Conservation (phyloP, 2,113 vertebrate genomes). For the Lucifuga dentata region DNA sequence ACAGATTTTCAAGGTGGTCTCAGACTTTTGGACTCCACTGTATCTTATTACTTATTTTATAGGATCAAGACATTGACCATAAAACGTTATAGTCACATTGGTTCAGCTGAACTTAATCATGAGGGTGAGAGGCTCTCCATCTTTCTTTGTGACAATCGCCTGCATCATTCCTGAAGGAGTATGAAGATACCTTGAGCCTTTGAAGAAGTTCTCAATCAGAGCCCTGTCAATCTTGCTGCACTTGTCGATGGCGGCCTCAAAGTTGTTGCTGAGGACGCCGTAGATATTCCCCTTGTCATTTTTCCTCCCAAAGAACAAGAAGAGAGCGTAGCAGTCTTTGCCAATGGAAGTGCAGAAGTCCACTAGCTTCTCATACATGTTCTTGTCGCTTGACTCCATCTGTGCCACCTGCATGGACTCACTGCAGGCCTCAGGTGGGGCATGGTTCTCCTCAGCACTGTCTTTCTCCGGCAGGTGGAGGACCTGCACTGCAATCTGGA, state of each 20-base stretch:
- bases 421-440: background rate
- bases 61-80: background rate
- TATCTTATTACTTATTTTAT: background rate
- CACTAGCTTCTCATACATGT: conserved; percentile 72
- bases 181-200: conserved; percentile 70
- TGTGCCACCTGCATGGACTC: conserved; percentile 73
- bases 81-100: background rate
- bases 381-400: conserved; percentile 61
- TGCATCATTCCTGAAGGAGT: conserved; percentile 80
- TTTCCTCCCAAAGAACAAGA: conserved; percentile 78
- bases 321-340: conserved; percentile 83
- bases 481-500: conserved; percentile 81
- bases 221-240: conserved; percentile 68
- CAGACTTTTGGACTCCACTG: no score
- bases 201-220: conserved; percentile 81
- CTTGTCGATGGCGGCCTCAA: conserved; percentile 72
- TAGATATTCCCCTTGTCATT: conserved; percentile 75
- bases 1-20: no score
- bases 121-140: conserved; percentile 69
- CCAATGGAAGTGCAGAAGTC: conserved; percentile 80
- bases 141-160: conserved; percentile 62
- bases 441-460: background rate
- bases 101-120: conserved; percentile 82
- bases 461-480: conserved; percentile 62
- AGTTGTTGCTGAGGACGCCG: conserved; percentile 83